Evolutionary conservation across 2,888 invertebrate genomes (phyloP).

Genomic region (Polyploca ridens): DNA sequence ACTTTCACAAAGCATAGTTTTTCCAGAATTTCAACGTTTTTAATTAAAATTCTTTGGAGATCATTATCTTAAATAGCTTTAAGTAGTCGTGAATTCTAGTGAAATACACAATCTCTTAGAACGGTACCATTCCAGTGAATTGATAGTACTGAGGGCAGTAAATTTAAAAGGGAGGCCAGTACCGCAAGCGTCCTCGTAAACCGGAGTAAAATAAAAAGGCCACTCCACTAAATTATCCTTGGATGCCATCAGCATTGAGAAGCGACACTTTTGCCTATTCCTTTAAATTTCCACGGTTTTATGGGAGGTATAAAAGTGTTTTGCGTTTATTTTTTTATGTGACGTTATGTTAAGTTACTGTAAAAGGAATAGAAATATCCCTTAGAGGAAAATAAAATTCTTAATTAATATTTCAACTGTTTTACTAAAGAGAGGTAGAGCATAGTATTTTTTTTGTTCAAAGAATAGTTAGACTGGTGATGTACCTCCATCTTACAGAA

Average conservation of each 20-base stretch:
- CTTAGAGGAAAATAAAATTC: too few species aligned
- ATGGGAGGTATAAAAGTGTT: slow-evolving; percentile 12
- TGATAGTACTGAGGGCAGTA: slow-evolving; percentile 53
- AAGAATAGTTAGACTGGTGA: too few species aligned
- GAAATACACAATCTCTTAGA: slow-evolving; percentile 43
- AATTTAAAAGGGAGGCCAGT: slow-evolving; percentile 55
- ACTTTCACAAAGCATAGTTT: not conserved
- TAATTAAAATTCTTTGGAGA: slow-evolving; percentile 63
- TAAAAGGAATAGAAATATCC: not conserved
- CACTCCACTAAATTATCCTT: slow-evolving; percentile 59
- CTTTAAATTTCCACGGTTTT: slow-evolving; percentile 40
- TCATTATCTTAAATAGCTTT: slow-evolving; percentile 35
- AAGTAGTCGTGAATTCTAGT: slow-evolving; percentile 61
- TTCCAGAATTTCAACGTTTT: slow-evolving; percentile 38
- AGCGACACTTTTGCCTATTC: slow-evolving; percentile 38
- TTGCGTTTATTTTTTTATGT: slow-evolving; percentile 1
- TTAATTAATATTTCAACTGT: too few species aligned
- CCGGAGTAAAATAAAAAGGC: slow-evolving; percentile 61
- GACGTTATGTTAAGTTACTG: not conserved
- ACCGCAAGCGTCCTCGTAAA: slow-evolving; percentile 65
- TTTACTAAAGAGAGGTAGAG: too few species aligned
- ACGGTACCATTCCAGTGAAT: slow-evolving; percentile 46
- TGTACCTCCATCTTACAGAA: too few species aligned
- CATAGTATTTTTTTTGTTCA: too few species aligned
- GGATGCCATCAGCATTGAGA: slow-evolving; percentile 48